Evolutionary conservation across 2,888 invertebrate species (phyloP).

Genomic region (Masnerella sp.): DNA sequence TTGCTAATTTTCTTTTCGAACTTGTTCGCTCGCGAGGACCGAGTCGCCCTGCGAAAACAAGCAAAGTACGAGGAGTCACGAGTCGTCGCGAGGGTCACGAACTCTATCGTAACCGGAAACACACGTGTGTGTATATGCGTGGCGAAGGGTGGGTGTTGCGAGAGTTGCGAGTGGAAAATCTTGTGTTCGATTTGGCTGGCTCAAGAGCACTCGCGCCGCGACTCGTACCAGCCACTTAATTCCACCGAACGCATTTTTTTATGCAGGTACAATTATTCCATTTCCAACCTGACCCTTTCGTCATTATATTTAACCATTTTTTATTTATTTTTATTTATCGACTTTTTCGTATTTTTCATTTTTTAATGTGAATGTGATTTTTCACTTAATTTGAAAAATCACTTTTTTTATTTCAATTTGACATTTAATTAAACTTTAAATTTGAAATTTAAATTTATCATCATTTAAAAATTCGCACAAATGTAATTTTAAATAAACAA

Average conservation of each 20-base stretch:
- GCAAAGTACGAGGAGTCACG: constrained; percentile 45
- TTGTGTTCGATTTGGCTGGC: constrained; percentile 57
- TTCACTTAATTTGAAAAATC: too few species aligned
- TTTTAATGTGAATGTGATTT: too few species aligned
- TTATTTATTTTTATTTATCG: too few species aligned
- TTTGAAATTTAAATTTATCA: too few species aligned
- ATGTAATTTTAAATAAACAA: too few species aligned
- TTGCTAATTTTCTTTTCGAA: constrained; percentile 7
- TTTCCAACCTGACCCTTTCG: too few species aligned
- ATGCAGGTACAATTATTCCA: too few species aligned
- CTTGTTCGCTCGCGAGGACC: constrained; percentile 20
- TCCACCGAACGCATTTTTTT: constrained; percentile 31
- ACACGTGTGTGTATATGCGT: constrained; percentile 32
- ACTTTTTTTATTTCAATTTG: too few species aligned
- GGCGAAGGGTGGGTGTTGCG: constrained; percentile 41
- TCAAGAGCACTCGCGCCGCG: constrained; percentile 35
- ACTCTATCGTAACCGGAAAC: constrained; percentile 54
- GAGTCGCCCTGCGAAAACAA: constrained; percentile 43
- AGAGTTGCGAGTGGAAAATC: constrained; percentile 56
- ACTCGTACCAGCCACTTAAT: constrained; percentile 42
- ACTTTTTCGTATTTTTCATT: too few species aligned
- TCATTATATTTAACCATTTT: too few species aligned
- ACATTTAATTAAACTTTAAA: too few species aligned
- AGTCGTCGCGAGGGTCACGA: constrained; percentile 56
- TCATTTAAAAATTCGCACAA: too few species aligned